Evolutionary conservation across 2,797 vertebrate species (phyloP).

Genomic region (Smutsia gigantea): DNA sequence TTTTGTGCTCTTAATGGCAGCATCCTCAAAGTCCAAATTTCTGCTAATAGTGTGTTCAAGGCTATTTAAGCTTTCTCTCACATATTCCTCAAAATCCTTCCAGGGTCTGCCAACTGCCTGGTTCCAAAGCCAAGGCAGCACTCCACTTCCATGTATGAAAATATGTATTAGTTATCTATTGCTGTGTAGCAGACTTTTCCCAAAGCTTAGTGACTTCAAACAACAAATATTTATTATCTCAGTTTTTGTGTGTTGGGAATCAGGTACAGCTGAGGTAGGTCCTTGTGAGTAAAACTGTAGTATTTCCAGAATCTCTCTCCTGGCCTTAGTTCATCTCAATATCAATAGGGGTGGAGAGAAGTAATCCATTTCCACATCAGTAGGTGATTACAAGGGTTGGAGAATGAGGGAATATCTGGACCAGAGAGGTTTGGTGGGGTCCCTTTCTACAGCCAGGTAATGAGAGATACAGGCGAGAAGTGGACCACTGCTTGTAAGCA

Average conservation of each 20-base stretch:
- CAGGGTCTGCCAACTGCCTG: not conserved
- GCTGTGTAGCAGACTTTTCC: not conserved
- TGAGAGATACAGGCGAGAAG: no score
- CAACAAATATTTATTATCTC: not conserved
- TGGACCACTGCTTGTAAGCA: no score
- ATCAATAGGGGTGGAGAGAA: no score
- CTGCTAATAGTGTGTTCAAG: not conserved
- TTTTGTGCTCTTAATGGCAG: not conserved
- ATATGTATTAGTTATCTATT: not conserved
- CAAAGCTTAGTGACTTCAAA: conserved; percentile 1
- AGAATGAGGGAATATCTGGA: no score
- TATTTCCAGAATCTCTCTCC: no score
- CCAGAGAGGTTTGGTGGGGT: no score
- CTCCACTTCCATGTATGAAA: not conserved
- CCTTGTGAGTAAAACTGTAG: no score
- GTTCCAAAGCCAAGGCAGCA: not conserved
- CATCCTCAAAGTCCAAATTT: not conserved
- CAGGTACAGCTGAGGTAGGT: not conserved
- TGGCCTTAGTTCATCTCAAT: no score
- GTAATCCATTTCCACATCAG: no score
- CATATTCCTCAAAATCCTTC: not conserved
- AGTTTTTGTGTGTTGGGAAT: not conserved
- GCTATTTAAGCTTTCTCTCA: not conserved
- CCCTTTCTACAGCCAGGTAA: no score
- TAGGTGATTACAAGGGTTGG: no score